Evolutionary conservation across 2,797 vertebrate genomes (phyloP).

Genomic region (Acanthopagrus latus): DNA sequence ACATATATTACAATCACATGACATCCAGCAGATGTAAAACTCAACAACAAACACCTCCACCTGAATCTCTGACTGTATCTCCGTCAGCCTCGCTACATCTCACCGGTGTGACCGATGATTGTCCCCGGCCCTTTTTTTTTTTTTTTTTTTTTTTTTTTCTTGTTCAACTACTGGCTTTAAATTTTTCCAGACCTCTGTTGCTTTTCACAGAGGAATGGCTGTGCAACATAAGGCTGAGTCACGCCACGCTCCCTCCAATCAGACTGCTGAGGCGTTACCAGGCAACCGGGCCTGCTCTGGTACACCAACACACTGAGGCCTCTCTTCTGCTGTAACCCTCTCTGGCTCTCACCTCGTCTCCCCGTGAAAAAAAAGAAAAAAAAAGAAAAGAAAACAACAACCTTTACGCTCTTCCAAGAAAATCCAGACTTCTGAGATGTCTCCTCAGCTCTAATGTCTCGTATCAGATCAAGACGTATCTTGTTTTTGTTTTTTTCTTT

Average conservation of each 20-base stretch:
- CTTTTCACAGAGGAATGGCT: conserved; percentile 67
- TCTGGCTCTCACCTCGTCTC: conserved; percentile 35
- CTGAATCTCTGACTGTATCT: neutral
- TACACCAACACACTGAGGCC: conserved; percentile 66
- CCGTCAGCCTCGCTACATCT: neutral
- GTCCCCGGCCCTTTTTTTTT: neutral
- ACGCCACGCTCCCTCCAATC: conserved; percentile 63
- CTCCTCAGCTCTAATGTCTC: neutral
- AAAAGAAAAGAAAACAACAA: no score
- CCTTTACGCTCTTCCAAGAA: neutral
- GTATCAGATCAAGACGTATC: neutral
- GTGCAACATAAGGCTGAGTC: conserved; percentile 70
- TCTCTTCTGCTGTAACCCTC: conserved; percentile 55
- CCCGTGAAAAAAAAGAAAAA: conserved; percentile 13
- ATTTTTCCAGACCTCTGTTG: conserved; percentile 60
- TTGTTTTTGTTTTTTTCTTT: neutral
- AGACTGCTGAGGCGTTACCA: conserved; percentile 59
- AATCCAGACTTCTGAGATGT: neutral
- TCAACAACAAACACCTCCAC: neutral
- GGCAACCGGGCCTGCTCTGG: conserved; percentile 62
- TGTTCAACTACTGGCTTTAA: neutral
- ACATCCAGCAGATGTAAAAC: neutral
- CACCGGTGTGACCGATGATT: neutral
- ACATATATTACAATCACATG: no score
- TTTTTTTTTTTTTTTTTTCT: neutral